Conservation (phyloP, 1,140 invertebrate genomes). For the Metopolophium dirhodum region DNA sequence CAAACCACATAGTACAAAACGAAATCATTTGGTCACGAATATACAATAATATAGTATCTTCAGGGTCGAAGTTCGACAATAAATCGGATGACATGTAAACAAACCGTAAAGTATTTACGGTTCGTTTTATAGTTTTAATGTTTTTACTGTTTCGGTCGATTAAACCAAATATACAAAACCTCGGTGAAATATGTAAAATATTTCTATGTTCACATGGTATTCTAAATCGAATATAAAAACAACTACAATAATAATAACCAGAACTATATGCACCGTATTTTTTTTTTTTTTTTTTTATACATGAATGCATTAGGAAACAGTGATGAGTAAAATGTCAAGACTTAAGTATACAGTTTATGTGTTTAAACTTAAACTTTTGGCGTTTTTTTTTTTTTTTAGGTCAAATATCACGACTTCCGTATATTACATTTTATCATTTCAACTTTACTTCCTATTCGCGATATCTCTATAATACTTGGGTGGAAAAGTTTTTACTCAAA, state of each 20-base stretch:
- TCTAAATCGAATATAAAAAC: background rate
- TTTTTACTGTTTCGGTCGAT: background rate
- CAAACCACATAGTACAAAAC: background rate
- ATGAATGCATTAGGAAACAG: conserved; percentile 3
- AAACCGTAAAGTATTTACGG: conserved; percentile 3
- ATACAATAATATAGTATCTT: background rate
- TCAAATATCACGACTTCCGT: background rate
- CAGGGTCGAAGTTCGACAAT: background rate
- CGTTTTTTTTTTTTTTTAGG: background rate
- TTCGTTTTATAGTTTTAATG: conserved; percentile 13
- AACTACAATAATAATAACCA: background rate
- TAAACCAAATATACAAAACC: background rate
- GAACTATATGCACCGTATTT: background rate
- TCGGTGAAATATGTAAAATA: background rate
- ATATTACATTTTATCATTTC: background rate
- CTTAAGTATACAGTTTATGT: background rate
- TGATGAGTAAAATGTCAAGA: background rate
- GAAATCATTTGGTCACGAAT: conserved; percentile 24
- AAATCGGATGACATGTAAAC: conserved; percentile 37
- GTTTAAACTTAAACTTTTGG: background rate
- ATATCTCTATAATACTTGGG: background rate
- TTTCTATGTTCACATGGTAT: background rate
- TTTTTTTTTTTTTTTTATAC: conserved; percentile 1
- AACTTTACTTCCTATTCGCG: background rate
- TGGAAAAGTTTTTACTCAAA: conserved; percentile 11